Evolutionary conservation across 2,797 vertebrate genomes (phyloP).

Genomic region (Cuniculus paca): DNA sequence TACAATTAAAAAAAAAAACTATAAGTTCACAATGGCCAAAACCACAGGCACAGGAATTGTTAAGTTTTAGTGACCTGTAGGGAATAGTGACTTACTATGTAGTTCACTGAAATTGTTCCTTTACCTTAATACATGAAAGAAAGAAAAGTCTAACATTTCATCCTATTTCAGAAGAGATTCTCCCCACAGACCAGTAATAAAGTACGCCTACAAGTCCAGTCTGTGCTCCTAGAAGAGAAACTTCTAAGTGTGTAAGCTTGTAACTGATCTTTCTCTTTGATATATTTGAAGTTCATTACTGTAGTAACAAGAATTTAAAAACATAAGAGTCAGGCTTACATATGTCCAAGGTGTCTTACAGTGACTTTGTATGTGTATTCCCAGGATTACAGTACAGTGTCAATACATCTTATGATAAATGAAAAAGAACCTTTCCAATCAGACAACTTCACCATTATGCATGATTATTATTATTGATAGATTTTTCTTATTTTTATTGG

Average conservation of each 20-base stretch:
- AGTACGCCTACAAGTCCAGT: constrained; percentile 88
- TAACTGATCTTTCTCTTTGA: constrained; percentile 88
- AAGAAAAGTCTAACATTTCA: constrained; percentile 88
- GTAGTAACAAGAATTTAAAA: constrained; percentile 84
- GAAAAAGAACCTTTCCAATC: constrained; percentile 73
- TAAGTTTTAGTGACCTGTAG: constrained; percentile 86
- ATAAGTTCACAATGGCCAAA: constrained; percentile 84
- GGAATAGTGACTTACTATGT: constrained; percentile 86
- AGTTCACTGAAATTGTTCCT: constrained; percentile 89
- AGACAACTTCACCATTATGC: neutral
- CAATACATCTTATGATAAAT: constrained; percentile 79
- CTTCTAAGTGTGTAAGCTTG: constrained; percentile 87
- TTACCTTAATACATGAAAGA: constrained; percentile 88
- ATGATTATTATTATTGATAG: constrained; percentile 58
- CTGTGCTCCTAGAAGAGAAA: constrained; percentile 84
- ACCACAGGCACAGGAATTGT: constrained; percentile 83
- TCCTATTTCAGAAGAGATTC: constrained; percentile 87
- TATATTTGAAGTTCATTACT: constrained; percentile 88
- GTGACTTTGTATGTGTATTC: constrained; percentile 85
- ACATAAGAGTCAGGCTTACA: constrained; percentile 82
- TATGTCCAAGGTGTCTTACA: constrained; percentile 81
- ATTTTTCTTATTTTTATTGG: constrained; percentile 59
- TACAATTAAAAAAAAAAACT: constrained; percentile 80
- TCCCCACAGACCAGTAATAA: constrained; percentile 85
- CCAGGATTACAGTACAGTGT: constrained; percentile 77